These are phyloP conservation scores for Leptobrachium ailaonicum DNA, from an alignment of 2,113 vertebrate genomes.

Conservation along the genomic window DNA sequence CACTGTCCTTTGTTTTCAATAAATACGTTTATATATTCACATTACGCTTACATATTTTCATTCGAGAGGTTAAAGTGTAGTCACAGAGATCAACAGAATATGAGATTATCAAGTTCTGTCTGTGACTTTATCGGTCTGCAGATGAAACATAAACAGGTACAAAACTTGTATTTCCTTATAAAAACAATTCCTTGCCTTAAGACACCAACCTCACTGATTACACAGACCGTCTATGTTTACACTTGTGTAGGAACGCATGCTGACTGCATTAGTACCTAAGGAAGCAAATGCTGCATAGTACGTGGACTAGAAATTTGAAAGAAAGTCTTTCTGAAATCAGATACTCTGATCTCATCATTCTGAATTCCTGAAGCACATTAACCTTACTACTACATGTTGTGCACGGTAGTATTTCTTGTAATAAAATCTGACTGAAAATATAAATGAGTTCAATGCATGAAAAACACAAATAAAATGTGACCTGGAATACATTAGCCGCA, in stretches of 20 bases:
- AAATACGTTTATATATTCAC: background rate
- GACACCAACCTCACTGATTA: slow-evolving; percentile 77
- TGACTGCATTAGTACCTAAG: slow-evolving; percentile 78
- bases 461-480: slow-evolving; percentile 82
- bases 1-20: slow-evolving; percentile 2
- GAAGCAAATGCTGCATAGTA: slow-evolving; percentile 66
- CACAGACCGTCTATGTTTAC: slow-evolving; percentile 83
- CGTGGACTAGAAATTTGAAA: slow-evolving; percentile 63
- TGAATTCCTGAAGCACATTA: slow-evolving; percentile 81
- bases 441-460: slow-evolving; percentile 82
- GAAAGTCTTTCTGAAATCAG: slow-evolving; percentile 77
- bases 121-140: slow-evolving; percentile 73
- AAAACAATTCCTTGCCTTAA: slow-evolving; percentile 82
- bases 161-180: slow-evolving; percentile 83
- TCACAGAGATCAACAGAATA: slow-evolving; percentile 58
- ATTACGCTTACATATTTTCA: background rate
- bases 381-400: slow-evolving; percentile 76
- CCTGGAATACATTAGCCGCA: slow-evolving; percentile 77
- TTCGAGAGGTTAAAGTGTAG: slow-evolving; percentile 51
- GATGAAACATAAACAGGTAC: slow-evolving; percentile 73
- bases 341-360: slow-evolving; percentile 77
- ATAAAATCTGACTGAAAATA: slow-evolving; percentile 82
- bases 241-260: slow-evolving; percentile 73
- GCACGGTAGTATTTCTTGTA: slow-evolving; percentile 76
- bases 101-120: slow-evolving; percentile 69